phyloP scores from a whole-genome alignment of 2,113 vertebrate genomes.

The Halcyon malimbica region DNA sequence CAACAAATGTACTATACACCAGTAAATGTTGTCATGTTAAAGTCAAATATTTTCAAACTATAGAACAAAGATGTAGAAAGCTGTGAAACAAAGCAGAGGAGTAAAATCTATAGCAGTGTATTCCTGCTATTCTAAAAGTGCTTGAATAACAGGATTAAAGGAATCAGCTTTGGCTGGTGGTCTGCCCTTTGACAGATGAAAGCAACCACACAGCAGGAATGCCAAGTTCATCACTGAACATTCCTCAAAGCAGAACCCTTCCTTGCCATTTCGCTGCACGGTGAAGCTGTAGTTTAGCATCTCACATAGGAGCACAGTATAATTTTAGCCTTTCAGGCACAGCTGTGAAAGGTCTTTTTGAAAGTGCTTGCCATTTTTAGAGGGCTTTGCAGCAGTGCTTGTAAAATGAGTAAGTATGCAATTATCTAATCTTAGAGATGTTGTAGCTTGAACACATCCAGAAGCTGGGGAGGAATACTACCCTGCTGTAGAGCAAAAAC shows the following conservation, averaged over 20 bases:
- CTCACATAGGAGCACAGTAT: not conserved
- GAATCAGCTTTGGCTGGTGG: not conserved
- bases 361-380: not conserved
- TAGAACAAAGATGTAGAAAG: not conserved
- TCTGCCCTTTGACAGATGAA: not conserved
- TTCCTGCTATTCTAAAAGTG: not conserved
- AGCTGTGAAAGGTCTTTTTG: not conserved
- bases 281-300: not conserved
- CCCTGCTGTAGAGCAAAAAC: not conserved
- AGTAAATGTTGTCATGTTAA: not conserved
- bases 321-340: not conserved
- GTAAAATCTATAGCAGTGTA: not conserved
- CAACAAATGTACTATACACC: not conserved
- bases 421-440: not conserved
- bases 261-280: not conserved
- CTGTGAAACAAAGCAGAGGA: not conserved
- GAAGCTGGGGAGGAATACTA: not conserved
- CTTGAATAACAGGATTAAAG: not conserved
- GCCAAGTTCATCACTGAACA: not conserved
- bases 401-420: not conserved
- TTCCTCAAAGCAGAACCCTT: not conserved
- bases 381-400: not conserved
- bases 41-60: not conserved
- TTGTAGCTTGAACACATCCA: not conserved
- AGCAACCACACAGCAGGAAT: not conserved